Evolutionary conservation across 2,888 invertebrate species (phyloP).

Genomic region (Drosophila fulvimacula): DNA sequence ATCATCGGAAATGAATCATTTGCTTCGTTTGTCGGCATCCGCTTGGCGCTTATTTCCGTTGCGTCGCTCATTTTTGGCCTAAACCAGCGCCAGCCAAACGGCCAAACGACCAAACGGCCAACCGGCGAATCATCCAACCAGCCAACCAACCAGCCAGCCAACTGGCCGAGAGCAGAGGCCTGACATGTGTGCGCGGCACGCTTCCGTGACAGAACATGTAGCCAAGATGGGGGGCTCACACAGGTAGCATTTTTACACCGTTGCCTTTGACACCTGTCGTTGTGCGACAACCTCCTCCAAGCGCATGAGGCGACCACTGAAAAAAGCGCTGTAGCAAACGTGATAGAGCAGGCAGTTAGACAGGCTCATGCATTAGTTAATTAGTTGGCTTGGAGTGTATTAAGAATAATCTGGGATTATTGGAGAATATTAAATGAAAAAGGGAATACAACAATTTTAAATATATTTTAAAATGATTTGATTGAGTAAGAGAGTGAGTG

Average conservation of each 20-base stretch:
- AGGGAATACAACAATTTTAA: not conserved
- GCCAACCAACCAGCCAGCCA: slow-evolving; percentile 26
- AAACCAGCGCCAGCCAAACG: slow-evolving; percentile 53
- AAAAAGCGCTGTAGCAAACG: not conserved
- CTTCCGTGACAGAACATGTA: slow-evolving; percentile 74
- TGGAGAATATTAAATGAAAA: not conserved
- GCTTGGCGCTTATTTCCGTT: slow-evolving; percentile 84
- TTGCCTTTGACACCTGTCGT: slow-evolving; percentile 60
- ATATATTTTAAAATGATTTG: not conserved
- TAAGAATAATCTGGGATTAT: not conserved
- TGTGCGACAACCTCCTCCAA: slow-evolving; percentile 18
- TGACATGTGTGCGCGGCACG: slow-evolving; percentile 79
- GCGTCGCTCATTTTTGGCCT: slow-evolving; percentile 69
- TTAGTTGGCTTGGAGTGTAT: not conserved
- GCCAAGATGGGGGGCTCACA: slow-evolving; percentile 16
- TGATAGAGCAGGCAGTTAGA: not conserved
- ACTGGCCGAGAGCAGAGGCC: slow-evolving; percentile 37
- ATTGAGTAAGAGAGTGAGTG: not conserved
- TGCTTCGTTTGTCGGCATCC: slow-evolving; percentile 84
- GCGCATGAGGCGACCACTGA: not conserved
- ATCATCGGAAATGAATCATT: slow-evolving; percentile 84
- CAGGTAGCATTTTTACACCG: slow-evolving; percentile 55
- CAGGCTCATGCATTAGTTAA: not conserved
- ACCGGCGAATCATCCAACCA: slow-evolving; percentile 20
- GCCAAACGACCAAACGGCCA: slow-evolving; percentile 16